phyloP scores from a whole-genome alignment of 2,113 vertebrate genomes.

The Pterocles gutturalis region DNA sequence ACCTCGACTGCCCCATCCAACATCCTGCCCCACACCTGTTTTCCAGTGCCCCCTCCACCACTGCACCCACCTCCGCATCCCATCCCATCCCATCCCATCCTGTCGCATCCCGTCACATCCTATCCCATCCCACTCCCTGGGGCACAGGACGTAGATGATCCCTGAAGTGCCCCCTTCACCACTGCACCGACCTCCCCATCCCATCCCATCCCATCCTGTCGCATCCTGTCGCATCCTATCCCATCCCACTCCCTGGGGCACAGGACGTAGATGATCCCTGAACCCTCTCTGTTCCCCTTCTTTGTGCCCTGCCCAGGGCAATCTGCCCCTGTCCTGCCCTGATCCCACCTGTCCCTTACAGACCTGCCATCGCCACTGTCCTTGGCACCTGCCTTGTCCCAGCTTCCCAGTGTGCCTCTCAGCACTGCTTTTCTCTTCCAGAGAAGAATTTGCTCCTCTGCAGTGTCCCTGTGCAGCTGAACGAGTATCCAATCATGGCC shows the following conservation, averaged over 20 bases:
- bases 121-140: background rate
- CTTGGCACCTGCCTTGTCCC: background rate
- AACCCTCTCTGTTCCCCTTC: background rate
- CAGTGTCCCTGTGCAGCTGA: slow-evolving; percentile 33
- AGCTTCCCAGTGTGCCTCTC: background rate
- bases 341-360: background rate
- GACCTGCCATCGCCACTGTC: background rate
- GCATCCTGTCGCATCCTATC: too few species aligned
- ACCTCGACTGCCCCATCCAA: background rate
- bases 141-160: rapidly evolving
- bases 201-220: too few species aligned
- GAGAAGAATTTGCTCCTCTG: slow-evolving; percentile 67
- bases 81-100: too few species aligned
- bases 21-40: background rate
- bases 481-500: slow-evolving; percentile 52
- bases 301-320: rapidly evolving
- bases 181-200: too few species aligned
- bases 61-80: too few species aligned
- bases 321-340: background rate
- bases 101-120: too few species aligned
- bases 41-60: background rate
- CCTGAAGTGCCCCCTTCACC: background rate
- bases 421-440: slow-evolving; percentile 46
- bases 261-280: background rate
- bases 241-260: background rate